Conservation (phyloP, 2,797 vertebrate species). For the Gambusia yucatana region DNA sequence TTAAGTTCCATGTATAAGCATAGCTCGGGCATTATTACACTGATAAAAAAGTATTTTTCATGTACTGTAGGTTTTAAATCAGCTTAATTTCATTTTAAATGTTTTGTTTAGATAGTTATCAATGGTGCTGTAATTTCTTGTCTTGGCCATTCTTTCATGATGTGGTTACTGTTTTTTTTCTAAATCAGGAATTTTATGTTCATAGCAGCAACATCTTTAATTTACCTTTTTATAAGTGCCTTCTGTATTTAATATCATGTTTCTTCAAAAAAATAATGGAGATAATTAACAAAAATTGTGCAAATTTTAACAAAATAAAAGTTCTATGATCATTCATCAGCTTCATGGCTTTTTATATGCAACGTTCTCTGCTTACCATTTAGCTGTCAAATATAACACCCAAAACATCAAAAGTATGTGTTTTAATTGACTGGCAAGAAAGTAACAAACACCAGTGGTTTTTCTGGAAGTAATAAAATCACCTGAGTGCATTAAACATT, state of each 20-base stretch:
- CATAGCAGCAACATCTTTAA: constrained; percentile 80
- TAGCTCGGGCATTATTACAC: constrained; percentile 79
- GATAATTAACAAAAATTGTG: constrained; percentile 72
- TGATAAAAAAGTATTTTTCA: constrained; percentile 74
- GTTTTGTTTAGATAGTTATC: constrained; percentile 82
- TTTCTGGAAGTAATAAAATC: neutral
- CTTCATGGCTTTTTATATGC: neutral
- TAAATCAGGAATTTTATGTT: constrained; percentile 76
- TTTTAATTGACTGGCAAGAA: too few species aligned
- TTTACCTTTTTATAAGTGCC: constrained; percentile 97
- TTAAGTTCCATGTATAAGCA: constrained; percentile 68
- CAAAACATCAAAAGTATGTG: too few species aligned
- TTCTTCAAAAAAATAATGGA: constrained; percentile 67
- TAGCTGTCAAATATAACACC: too few species aligned
- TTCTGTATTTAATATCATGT: constrained; percentile 90
- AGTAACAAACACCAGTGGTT: neutral
- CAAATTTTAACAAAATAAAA: constrained; percentile 75
- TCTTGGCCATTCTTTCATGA: constrained; percentile 72
- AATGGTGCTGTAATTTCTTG: constrained; percentile 81
- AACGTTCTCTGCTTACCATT: neutral
- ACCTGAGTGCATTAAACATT: neutral
- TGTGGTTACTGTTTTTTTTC: constrained; percentile 51
- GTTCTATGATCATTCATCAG: constrained; percentile 59
- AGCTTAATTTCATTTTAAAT: constrained; percentile 81
- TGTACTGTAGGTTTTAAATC: constrained; percentile 81